Base-by-base conservation (phyloP, 1,140 invertebrate species). In the Drosophila malerkotliana region DNA sequence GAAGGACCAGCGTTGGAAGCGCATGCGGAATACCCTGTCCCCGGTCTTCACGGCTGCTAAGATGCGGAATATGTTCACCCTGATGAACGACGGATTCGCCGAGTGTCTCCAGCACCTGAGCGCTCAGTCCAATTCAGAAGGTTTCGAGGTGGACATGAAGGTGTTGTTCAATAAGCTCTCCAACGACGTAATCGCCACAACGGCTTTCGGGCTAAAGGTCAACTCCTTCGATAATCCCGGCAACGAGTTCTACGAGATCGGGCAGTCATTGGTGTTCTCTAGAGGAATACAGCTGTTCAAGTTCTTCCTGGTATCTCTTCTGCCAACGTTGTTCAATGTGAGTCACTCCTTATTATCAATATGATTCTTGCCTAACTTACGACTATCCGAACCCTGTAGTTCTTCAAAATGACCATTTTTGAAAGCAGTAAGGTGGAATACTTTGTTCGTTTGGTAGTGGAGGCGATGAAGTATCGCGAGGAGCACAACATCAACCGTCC, bases 41-140 rank as follows among this genome's bases (percentile, higher is more conserved):
- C 94, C 94, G 3, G 92, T 93, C 0, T 95, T 94, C 72, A 95
- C 94, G 0, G 83, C 92, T 1, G 93, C 92, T 14, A 94, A 94
- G 80, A 94, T 94, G 93, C 91, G 92, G 14, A 64, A 59, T 21
- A 93, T 94, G 93, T 93, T 92, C 45, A 67, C 71, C 1, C 60
- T 94, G 4, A 93, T 94, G 79, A 76, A 81, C 3, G 91, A 92
- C 21, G 81, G 77, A 34, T 60, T 76, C 14, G 53, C 72, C 39
- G 78, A 88, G 48, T 71, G 69, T 21, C 56, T 83, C 49, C 49
- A 83, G 0, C 66, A 80, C 8, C 52, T 87, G 21, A 4, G 34
- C 3, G 18, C 63, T 2, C 8, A 47, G 0, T 34, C 63, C 9
- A 18, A 5, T 49, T 32, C 34, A 10, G 24, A 75, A 6, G 76